Percentiles rank a stretch among this genome's conserved stretches.
phyloP scores from a whole-genome alignment of 2,113 vertebrate genomes.

The Rallus limicola region DNA sequence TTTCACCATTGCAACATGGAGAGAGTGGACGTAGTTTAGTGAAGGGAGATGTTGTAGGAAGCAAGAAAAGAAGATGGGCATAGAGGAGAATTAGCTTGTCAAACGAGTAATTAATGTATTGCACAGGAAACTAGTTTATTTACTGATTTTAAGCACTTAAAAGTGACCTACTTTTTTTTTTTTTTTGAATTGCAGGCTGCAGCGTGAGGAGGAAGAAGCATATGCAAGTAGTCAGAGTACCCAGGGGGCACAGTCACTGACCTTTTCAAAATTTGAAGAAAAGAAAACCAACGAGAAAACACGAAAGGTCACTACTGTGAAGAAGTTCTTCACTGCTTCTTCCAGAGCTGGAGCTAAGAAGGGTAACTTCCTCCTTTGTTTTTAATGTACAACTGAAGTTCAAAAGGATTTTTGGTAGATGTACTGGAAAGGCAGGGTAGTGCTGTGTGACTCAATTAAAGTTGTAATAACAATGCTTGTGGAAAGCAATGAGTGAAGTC shows the following conservation, averaged over 20 bases:
- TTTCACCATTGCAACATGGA: neutral
- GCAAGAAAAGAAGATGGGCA: neutral
- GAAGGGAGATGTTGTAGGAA: neutral
- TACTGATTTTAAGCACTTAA: neutral
- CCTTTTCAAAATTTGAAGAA: conserved; percentile 97
- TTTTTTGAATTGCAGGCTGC: conserved; percentile 78
- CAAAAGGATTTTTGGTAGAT: neutral
- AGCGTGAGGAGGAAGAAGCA: conserved; percentile 94
- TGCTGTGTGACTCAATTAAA: neutral
- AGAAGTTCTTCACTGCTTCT: conserved; percentile 97
- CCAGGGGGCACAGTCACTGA: conserved; percentile 82
- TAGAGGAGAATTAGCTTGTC: neutral
- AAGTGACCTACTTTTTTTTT: fast-evolving
- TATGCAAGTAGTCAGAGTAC: conserved; percentile 90
- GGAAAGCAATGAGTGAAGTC: neutral
- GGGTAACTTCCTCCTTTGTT: conserved; percentile 75
- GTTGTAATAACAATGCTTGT: neutral
- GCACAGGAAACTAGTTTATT: neutral
- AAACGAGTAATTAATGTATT: neutral
- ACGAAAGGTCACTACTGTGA: conserved; percentile 94
- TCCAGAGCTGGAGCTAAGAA: conserved; percentile 90
- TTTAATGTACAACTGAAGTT: neutral
- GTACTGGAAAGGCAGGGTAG: neutral
- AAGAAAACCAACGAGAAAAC: conserved; percentile 98
- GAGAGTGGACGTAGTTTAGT: neutral